These are phyloP conservation scores for Macrophya alboannulata DNA, from an alignment of 2,888 invertebrate species.

Conservation along the genomic window DNA sequence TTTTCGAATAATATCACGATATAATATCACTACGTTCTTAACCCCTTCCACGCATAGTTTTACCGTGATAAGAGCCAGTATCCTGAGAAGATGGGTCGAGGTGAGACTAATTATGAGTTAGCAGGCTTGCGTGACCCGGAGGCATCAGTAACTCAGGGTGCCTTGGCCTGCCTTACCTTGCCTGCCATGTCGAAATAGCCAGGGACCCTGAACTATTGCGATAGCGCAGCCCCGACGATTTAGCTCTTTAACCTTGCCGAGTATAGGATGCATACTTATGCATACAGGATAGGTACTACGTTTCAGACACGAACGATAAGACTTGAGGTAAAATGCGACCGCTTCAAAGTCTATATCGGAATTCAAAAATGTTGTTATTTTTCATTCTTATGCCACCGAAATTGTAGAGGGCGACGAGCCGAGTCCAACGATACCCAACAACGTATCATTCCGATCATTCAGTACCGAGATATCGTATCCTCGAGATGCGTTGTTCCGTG, in stretches of 20 bases:
- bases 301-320: neutral
- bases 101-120: conserved; percentile 58
- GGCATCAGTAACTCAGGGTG: conserved; percentile 57
- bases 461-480: neutral
- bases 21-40: neutral
- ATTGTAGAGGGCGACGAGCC: neutral
- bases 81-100: conserved; percentile 49
- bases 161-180: conserved; percentile 23
- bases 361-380: neutral
- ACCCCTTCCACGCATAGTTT: neutral
- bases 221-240: conserved; percentile 28
- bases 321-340: neutral
- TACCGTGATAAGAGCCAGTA: conserved; percentile 22
- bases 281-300: neutral
- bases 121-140: conserved; percentile 59
- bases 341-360: neutral
- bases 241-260: neutral
- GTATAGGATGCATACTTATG: conserved; percentile 34
- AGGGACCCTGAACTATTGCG: conserved; percentile 48
- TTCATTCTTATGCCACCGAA: neutral
- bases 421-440: conserved; percentile 25
- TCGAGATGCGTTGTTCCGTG: neutral
- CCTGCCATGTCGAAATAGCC: conserved; percentile 41
- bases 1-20: neutral
- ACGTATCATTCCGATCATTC: neutral